phyloP scores from a whole-genome alignment of 1,140 invertebrate species.

The Neodiprion pinetum region DNA sequence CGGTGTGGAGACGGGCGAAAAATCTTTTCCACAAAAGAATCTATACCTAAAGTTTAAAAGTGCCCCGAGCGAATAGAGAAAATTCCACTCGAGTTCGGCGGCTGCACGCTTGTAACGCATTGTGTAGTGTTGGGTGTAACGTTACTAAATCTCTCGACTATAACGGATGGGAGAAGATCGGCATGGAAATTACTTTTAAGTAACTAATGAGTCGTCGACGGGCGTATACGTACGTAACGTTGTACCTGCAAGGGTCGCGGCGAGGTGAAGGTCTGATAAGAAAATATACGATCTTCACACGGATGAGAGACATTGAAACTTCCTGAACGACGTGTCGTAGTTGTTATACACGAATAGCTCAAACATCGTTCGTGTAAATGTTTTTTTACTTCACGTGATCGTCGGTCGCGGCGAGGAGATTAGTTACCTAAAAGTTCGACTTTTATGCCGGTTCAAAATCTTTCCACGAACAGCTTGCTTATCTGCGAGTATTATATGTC shows the following conservation, averaged over 20 bases:
- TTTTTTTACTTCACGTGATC: background rate
- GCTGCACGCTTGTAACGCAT: too few relatives aligned
- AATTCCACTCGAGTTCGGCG: too few relatives aligned
- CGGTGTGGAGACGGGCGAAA: background rate
- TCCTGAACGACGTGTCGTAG: background rate
- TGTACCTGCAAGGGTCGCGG: background rate
- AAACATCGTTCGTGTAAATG: background rate
- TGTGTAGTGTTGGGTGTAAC: background rate
- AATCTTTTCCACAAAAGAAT: background rate
- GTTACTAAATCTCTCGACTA: background rate
- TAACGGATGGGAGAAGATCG: too few relatives aligned
- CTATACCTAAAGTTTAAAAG: background rate
- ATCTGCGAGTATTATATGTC: background rate
- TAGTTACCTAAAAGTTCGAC: background rate
- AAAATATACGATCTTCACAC: too few relatives aligned
- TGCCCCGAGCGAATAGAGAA: background rate
- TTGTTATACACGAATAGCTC: background rate
- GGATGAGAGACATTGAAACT: too few relatives aligned
- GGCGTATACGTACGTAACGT: background rate
- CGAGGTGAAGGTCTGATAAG: background rate
- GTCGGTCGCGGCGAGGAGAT: background rate
- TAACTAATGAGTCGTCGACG: background rate
- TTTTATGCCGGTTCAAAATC: constrained; percentile 1
- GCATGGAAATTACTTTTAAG: background rate
- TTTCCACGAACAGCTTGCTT: constrained; percentile 5